Evolutionary conservation across 2,888 invertebrate species (phyloP).

Genomic region (Nephrocerus scutellatus): DNA sequence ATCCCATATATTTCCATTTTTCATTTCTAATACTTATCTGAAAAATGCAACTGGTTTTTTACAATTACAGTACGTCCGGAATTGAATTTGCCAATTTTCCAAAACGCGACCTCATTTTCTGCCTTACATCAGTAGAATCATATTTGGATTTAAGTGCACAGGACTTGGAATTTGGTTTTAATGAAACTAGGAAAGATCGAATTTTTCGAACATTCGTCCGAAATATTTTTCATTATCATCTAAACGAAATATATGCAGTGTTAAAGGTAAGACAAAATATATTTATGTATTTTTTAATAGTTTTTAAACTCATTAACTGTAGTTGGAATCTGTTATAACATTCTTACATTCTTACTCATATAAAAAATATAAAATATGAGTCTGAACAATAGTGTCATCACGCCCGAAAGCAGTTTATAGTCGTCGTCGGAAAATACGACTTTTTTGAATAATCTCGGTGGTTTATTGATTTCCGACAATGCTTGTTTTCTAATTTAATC

Average conservation of each 20-base stretch:
- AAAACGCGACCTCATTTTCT: slow-evolving; percentile 74
- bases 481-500: too few species aligned
- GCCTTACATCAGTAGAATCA: slow-evolving; percentile 75
- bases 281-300: too few species aligned
- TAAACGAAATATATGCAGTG: slow-evolving; percentile 91
- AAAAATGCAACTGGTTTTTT: slow-evolving; percentile 1
- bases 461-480: too few species aligned
- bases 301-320: too few species aligned
- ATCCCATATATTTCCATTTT: neutral
- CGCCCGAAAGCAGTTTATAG: too few species aligned
- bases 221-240: slow-evolving; percentile 90
- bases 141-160: slow-evolving; percentile 75
- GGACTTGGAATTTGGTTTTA: slow-evolving; percentile 85
- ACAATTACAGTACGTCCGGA: slow-evolving; percentile 54
- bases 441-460: too few species aligned
- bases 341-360: slow-evolving; percentile 2
- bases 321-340: neutral
- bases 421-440: too few species aligned
- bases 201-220: slow-evolving; percentile 86
- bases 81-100: slow-evolving; percentile 77
- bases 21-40: neutral
- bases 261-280: too few species aligned
- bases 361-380: too few species aligned
- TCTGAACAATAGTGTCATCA: too few species aligned
- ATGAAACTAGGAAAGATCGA: slow-evolving; percentile 77